Conservation (phyloP, 2,888 invertebrate species). For the Resseliella maxima region DNA sequence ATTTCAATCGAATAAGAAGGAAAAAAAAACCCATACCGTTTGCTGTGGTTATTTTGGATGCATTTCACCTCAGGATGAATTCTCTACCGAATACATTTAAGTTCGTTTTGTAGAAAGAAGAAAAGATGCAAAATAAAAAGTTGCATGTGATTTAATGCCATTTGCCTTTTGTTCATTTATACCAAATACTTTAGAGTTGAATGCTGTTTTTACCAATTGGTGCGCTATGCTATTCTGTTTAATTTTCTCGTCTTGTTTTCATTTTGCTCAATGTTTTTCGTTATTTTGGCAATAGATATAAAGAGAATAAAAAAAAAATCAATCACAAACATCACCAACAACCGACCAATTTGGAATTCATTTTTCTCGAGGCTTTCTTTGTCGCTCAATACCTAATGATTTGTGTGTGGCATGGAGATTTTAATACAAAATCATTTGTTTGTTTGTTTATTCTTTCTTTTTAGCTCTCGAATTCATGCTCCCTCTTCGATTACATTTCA, state of each 20-base stretch:
- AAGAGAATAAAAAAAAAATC: not conserved
- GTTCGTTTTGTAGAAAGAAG: not conserved
- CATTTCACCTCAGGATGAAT: slow-evolving; percentile 48
- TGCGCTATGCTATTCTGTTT: slow-evolving; percentile 34
- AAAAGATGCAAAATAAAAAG: not conserved
- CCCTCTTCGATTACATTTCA: not conserved
- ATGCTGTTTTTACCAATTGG: slow-evolving; percentile 10
- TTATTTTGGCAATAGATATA: not conserved
- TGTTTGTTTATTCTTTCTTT: slow-evolving; percentile 29
- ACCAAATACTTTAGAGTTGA: not conserved
- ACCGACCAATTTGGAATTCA: not conserved
- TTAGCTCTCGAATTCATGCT: not conserved
- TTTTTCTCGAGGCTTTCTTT: not conserved
- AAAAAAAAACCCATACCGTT: not conserved
- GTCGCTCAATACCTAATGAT: not conserved
- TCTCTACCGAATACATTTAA: not conserved
- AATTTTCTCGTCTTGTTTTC: not conserved
- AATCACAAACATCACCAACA: slow-evolving; percentile 15
- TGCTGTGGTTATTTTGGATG: slow-evolving; percentile 31
- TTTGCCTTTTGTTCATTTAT: slow-evolving; percentile 33
- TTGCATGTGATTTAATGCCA: slow-evolving; percentile 34
- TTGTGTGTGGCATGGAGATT: slow-evolving; percentile 36
- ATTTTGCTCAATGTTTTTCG: not conserved
- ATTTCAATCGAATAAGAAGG: not conserved
- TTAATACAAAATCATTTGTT: slow-evolving; percentile 21